Evolutionary conservation across 2,797 vertebrate genomes (phyloP).

Genomic region (Acanthurus leucopareius): DNA sequence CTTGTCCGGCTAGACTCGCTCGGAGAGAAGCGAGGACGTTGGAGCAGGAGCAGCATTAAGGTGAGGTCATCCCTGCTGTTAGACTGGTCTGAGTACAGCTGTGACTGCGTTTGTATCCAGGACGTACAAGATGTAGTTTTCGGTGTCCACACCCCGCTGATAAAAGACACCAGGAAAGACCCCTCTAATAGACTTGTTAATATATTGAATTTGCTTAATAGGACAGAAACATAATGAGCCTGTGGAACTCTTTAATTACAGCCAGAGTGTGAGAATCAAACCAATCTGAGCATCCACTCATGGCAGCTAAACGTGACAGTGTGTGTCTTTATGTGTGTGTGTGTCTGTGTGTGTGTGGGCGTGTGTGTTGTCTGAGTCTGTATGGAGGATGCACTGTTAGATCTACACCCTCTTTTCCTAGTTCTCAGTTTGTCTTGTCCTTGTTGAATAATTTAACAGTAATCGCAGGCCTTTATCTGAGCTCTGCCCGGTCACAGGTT

Average conservation of each 20-base stretch:
- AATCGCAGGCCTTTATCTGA: conserved; percentile 62
- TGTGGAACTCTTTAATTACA: conserved; percentile 59
- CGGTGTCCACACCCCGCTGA: background rate
- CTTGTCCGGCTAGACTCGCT: conserved; percentile 44
- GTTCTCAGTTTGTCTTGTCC: conserved; percentile 70
- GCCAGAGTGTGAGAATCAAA: conserved; percentile 48
- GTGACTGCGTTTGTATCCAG: background rate
- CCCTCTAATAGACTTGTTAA: conserved; percentile 47
- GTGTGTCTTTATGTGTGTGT: conserved; percentile 6
- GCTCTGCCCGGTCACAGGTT: conserved; percentile 58
- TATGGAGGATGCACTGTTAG: conserved; percentile 57
- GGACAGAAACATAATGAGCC: conserved; percentile 61
- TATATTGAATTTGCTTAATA: conserved; percentile 50
- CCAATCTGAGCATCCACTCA: conserved; percentile 33
- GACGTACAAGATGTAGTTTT: background rate
- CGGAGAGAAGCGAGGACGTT: conserved; percentile 4
- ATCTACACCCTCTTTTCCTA: conserved; percentile 38
- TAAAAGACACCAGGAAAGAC: background rate
- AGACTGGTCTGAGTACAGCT: background rate
- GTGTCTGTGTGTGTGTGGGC: conserved; percentile 13
- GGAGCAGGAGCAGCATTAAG: conserved; percentile 28
- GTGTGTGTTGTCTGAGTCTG: conserved; percentile 8
- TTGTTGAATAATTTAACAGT: conserved; percentile 81
- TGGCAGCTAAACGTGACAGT: conserved; percentile 8
- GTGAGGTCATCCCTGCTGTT: conserved; percentile 22